phyloP scores from a whole-genome alignment of 1,140 invertebrate species.

The Trachymyrmex septentrionalis region DNA sequence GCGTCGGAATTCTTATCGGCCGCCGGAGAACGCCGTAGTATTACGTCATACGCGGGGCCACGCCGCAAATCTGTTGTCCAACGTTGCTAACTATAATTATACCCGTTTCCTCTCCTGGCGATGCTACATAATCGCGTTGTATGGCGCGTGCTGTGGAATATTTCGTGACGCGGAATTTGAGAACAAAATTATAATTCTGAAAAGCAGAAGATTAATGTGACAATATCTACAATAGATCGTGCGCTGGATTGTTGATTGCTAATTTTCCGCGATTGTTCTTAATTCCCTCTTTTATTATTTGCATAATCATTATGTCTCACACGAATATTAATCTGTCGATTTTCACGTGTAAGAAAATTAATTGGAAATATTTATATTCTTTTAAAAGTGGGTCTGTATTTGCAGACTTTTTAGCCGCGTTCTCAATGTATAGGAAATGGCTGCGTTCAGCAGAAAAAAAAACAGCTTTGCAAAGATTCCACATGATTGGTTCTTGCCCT shows the following conservation, averaged over 20 bases:
- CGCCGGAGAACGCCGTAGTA: slow-evolving; percentile 62
- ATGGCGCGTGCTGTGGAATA: background rate
- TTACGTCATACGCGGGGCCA: slow-evolving; percentile 79
- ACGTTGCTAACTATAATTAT: slow-evolving; percentile 52
- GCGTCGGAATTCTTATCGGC: slow-evolving; percentile 84
- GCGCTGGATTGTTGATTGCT: background rate
- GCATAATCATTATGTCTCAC: background rate
- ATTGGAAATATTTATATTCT: background rate
- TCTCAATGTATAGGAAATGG: background rate
- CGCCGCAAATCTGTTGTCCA: slow-evolving; percentile 74
- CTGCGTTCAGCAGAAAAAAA: too few relatives aligned
- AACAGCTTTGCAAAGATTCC: too few relatives aligned
- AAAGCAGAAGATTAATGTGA: background rate
- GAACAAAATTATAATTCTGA: slow-evolving; percentile 5
- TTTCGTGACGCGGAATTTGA: slow-evolving; percentile 28
- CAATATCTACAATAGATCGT: background rate
- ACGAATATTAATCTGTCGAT: background rate
- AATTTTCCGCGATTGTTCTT: background rate
- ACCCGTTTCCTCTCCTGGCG: slow-evolving; percentile 39
- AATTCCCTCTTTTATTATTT: background rate
- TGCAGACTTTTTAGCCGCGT: background rate
- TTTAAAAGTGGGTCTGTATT: background rate
- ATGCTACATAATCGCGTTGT: slow-evolving; percentile 3
- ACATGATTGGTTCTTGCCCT: too few relatives aligned
- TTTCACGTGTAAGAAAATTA: background rate